A percentile compares a stretch with the other conserved stretches of the same genome.
Conservation (phyloP, 2,113 vertebrate genomes). For the Litocranius walleri region DNA sequence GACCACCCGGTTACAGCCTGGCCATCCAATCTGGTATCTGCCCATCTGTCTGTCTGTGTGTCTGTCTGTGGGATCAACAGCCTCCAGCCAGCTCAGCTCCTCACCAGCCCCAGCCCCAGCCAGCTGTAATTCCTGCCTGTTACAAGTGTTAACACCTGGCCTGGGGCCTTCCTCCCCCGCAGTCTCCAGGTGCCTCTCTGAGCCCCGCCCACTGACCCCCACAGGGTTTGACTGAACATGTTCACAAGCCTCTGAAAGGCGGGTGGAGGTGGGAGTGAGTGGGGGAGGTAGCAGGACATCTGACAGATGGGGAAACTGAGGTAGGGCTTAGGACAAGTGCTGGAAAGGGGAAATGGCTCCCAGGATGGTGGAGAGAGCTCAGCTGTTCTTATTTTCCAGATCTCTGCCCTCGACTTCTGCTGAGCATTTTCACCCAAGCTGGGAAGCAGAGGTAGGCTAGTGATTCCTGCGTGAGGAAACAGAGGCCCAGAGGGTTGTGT, state of each 20-base stretch:
- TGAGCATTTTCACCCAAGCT: not conserved
- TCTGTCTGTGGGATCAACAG: slow-evolving; percentile 75
- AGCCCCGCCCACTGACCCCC: slow-evolving; percentile 75
- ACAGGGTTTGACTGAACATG: slow-evolving; percentile 76
- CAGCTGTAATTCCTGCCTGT: slow-evolving; percentile 76
- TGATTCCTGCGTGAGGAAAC: not conserved
- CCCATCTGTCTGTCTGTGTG: slow-evolving; percentile 70
- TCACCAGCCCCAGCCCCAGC: slow-evolving; percentile 52
- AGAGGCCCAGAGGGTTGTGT: not conserved
- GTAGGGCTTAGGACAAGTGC: not conserved
- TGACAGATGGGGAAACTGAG: slow-evolving; percentile 69
- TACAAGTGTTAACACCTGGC: slow-evolving; percentile 78
- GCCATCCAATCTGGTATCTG: slow-evolving; percentile 67
- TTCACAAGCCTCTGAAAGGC: slow-evolving; percentile 57
- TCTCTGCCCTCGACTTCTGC: not conserved
- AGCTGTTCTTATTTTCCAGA: not conserved
- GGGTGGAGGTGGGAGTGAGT: slow-evolving; percentile 2
- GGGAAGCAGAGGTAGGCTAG: not conserved
- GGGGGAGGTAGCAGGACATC: slow-evolving; percentile 7
- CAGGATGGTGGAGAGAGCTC: not conserved
- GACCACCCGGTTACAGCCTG: slow-evolving; percentile 64
- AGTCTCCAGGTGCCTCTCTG: slow-evolving; percentile 75
- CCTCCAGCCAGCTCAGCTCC: slow-evolving; percentile 67
- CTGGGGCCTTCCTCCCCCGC: slow-evolving; percentile 75
- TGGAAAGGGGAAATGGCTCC: not conserved